These are phyloP conservation scores for Oreortyx pictus DNA, from an alignment of 2,797 vertebrate species.

Conservation along the genomic window DNA sequence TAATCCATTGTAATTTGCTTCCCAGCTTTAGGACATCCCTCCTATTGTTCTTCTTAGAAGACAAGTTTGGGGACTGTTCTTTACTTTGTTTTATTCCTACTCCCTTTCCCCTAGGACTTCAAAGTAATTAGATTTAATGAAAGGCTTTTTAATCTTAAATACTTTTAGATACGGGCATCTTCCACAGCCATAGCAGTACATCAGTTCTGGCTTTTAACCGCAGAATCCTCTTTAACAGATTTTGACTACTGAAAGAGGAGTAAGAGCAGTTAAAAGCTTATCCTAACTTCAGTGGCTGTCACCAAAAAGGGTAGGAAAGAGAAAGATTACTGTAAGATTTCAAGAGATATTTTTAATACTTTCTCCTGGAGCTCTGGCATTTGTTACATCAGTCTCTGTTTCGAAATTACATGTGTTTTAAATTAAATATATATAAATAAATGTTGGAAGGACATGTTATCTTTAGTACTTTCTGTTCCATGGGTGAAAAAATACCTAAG, in stretches of 20 bases:
- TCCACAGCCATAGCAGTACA: not conserved
- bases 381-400: not conserved
- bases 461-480: slow-evolving; percentile 45
- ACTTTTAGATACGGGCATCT: not conserved
- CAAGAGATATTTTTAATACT: slow-evolving; percentile 7
- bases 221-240: not conserved
- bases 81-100: not conserved
- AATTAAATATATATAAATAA: slow-evolving; percentile 56
- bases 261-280: not conserved
- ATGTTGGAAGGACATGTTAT: slow-evolving; percentile 8
- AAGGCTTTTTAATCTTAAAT: not conserved
- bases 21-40: not conserved
- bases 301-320: not conserved
- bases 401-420: slow-evolving; percentile 23
- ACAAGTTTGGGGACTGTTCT: rapidly evolving
- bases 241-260: not conserved
- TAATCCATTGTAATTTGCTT: not conserved
- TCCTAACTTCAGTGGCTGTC: not conserved
- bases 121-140: not conserved
- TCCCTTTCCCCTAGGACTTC: not conserved
- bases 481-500: not conserved
- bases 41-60: not conserved
- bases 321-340: not conserved
- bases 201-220: not conserved
- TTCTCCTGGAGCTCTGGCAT: slow-evolving; percentile 20